Percentiles rank a stretch among this genome's conserved stretches.
These are phyloP conservation scores for Drosophila sproati DNA, from an alignment of 1,140 invertebrate species.

Conservation along the genomic window DNA sequence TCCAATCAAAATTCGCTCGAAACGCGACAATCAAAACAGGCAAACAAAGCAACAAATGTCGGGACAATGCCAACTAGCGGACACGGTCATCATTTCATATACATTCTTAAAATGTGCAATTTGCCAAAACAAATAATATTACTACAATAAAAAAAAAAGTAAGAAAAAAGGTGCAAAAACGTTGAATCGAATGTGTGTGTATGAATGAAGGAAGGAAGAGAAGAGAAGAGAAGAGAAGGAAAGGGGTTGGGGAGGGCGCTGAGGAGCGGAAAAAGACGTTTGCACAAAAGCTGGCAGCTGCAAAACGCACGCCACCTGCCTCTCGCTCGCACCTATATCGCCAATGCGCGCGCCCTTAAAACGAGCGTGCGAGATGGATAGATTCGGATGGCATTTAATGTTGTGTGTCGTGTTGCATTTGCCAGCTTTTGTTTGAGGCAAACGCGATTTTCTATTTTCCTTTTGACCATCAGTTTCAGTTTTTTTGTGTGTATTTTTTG, in stretches of 20 bases:
- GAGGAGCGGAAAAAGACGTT: constrained; percentile 47
- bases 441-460: constrained; percentile 67
- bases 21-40: constrained; percentile 51
- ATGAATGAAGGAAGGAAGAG: constrained; percentile 22
- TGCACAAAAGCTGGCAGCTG: constrained; percentile 63
- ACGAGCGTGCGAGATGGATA: constrained; percentile 68
- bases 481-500: constrained; percentile 74
- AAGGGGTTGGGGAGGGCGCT: constrained; percentile 21
- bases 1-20: constrained; percentile 66
- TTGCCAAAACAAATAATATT: constrained; percentile 74
- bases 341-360: constrained; percentile 73
- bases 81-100: constrained; percentile 39
- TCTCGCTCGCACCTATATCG: constrained; percentile 60
- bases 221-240: no score
- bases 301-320: constrained; percentile 65
- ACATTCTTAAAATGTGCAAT: constrained; percentile 40
- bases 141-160: constrained; percentile 75
- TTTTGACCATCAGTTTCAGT: constrained; percentile 45
- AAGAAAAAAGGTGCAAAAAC: constrained; percentile 73
- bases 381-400: constrained; percentile 53
- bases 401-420: constrained; percentile 47
- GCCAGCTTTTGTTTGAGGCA: constrained; percentile 44
- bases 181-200: constrained; percentile 57
- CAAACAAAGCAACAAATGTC: constrained; percentile 51
- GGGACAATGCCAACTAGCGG: constrained; percentile 39